phyloP scores from a whole-genome alignment of 2,888 invertebrate genomes.

The Callosobruchus maculatus region DNA sequence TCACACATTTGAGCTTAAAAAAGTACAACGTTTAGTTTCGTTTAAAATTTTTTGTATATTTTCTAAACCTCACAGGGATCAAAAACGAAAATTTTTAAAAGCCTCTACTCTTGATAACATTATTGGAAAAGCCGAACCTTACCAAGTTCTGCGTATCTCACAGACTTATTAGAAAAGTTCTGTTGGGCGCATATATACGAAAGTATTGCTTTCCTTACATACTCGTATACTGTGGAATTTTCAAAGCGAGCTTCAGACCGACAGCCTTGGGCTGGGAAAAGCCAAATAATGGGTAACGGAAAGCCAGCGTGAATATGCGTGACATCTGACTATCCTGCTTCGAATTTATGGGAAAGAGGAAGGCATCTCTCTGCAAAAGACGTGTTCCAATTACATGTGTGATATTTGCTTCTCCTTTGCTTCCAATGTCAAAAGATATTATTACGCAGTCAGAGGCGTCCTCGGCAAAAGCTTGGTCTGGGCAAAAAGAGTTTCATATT shows the following conservation, averaged over 20 bases:
- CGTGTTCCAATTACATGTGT: not conserved
- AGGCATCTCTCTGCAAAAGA: not conserved
- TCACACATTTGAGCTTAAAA: no score
- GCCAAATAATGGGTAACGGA: not conserved
- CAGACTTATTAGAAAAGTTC: no score
- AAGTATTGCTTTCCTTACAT: not conserved
- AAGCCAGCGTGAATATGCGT: not conserved
- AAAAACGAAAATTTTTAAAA: no score
- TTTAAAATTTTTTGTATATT: no score
- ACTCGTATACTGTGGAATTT: not conserved
- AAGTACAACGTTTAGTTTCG: no score
- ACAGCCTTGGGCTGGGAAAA: not conserved
- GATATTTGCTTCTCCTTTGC: not conserved
- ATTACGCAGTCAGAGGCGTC: not conserved
- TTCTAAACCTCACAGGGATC: no score
- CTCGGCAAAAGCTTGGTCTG: no score
- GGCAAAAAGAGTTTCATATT: no score
- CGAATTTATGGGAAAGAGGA: not conserved
- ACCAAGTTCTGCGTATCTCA: no score
- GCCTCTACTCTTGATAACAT: no score
- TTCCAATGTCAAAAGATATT: not conserved
- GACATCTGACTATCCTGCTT: not conserved
- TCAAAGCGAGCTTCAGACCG: not conserved
- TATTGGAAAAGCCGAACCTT: no score
- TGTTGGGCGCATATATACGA: no score